phyloP scores from a whole-genome alignment of 1,140 invertebrate species.

The Drosophila nebulosa region DNA sequence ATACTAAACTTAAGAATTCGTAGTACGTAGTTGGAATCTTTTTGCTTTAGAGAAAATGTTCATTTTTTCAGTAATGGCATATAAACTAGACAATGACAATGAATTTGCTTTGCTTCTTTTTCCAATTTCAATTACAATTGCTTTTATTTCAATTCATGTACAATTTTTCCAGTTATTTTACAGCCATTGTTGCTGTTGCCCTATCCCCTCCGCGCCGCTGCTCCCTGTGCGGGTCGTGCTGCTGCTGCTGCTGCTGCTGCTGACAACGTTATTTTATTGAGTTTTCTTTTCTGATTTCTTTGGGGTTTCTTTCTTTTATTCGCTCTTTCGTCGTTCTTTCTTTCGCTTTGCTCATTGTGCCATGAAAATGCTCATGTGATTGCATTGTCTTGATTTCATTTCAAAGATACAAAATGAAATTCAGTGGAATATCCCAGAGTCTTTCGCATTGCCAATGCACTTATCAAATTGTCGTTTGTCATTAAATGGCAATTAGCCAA shows the following conservation, averaged over 20 bases:
- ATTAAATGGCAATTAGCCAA: slow-evolving; percentile 13
- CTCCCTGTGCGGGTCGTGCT: background rate
- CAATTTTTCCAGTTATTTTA: slow-evolving; percentile 10
- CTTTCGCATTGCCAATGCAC: slow-evolving; percentile 4
- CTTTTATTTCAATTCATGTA: slow-evolving; percentile 3
- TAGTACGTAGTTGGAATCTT: background rate
- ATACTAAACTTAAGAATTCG: background rate
- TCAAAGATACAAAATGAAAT: background rate
- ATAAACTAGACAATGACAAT: background rate
- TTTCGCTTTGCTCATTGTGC: background rate
- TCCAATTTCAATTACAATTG: slow-evolving; percentile 11
- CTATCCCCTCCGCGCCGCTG: background rate
- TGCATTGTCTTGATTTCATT: background rate
- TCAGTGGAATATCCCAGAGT: background rate
- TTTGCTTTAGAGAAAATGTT: background rate
- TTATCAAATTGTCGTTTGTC: slow-evolving; percentile 10
- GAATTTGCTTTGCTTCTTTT: background rate
- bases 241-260: background rate
- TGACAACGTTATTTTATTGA: slow-evolving; percentile 8
- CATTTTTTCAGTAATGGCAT: background rate
- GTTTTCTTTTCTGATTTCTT: slow-evolving; percentile 5
- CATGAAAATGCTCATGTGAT: slow-evolving; percentile 6
- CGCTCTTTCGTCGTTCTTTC: background rate
- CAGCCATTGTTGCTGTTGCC: background rate
- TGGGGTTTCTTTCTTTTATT: background rate